Percentiles rank a stretch among this genome's conserved stretches.
phyloP scores from a whole-genome alignment of 2,797 vertebrate genomes.

The Hybognathus amarus region DNA sequence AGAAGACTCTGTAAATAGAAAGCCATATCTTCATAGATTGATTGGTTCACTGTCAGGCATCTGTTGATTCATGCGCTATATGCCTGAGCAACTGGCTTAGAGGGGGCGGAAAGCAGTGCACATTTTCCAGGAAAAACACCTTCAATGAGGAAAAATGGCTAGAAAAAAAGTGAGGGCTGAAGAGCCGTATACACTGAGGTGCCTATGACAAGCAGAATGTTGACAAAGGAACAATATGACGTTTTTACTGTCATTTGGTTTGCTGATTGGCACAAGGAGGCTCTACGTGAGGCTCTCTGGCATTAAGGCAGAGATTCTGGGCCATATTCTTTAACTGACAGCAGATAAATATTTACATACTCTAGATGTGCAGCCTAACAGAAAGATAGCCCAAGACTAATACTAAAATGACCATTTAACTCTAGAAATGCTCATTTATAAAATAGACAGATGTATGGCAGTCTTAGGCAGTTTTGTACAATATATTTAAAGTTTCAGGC shows the following conservation, averaged over 20 bases:
- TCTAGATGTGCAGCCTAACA: constrained; percentile 6
- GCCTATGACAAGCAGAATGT: constrained; percentile 52
- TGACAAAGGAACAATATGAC: constrained; percentile 50
- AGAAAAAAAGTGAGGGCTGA: constrained; percentile 37
- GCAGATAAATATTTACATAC: constrained; percentile 58
- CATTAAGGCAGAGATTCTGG: constrained; percentile 44
- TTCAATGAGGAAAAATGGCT: constrained; percentile 20
- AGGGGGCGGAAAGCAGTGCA: constrained; percentile 16
- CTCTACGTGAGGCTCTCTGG: constrained; percentile 51
- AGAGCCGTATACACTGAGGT: constrained; percentile 48
- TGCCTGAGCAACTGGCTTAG: constrained; percentile 35
- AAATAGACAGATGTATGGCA: not conserved
- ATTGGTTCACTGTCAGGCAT: constrained; percentile 46
- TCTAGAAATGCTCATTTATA: not conserved
- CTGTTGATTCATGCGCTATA: constrained; percentile 26
- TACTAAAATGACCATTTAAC: not conserved
- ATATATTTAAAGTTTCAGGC: too few relatives aligned
- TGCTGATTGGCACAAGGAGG: constrained; percentile 57
- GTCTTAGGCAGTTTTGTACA: too few relatives aligned
- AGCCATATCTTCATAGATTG: constrained; percentile 48
- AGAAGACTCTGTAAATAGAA: constrained; percentile 49
- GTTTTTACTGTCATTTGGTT: constrained; percentile 60
- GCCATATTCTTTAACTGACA: constrained; percentile 57
- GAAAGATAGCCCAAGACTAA: constrained; percentile 2
- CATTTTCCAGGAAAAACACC: constrained; percentile 34